Conservation (phyloP, 2,888 invertebrate species). For the Andrena dorsata region DNA sequence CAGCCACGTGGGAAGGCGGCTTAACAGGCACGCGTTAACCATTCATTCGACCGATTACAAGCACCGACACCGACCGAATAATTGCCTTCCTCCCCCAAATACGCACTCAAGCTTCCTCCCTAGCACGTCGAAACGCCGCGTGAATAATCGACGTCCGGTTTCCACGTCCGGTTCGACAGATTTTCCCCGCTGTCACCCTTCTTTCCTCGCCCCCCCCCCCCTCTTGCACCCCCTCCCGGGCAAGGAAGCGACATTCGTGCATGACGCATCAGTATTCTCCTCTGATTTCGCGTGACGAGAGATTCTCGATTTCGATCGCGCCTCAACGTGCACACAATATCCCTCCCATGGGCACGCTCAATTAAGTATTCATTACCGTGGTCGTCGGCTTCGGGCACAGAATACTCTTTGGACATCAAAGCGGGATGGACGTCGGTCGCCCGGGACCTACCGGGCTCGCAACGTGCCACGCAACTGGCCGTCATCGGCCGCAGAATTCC, state of each 20-base stretch:
- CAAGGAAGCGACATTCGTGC: background rate
- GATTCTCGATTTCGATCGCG: slow-evolving; percentile 55
- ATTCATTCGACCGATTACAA: no score
- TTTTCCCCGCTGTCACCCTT: background rate
- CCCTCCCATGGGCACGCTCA: slow-evolving; percentile 26
- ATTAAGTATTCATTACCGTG: slow-evolving; percentile 70
- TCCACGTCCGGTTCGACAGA: slow-evolving; percentile 19
- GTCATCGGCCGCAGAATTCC: slow-evolving; percentile 60
- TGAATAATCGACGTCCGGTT: background rate
- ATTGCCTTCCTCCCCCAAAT: background rate
- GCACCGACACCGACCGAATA: no score
- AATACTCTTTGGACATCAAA: slow-evolving; percentile 68
- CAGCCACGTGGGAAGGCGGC: no score
- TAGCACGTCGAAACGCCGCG: background rate
- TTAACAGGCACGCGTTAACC: no score
- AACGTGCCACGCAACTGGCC: slow-evolving; percentile 63
- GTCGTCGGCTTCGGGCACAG: slow-evolving; percentile 36
- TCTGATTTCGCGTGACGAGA: slow-evolving; percentile 40
- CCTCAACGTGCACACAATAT: background rate
- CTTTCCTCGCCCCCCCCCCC: background rate
- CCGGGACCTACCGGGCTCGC: slow-evolving; percentile 62
- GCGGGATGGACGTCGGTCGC: slow-evolving; percentile 55
- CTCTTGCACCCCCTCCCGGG: background rate
- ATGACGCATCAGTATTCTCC: slow-evolving; percentile 30
- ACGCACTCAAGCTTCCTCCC: background rate